Evolutionary conservation across 2,113 vertebrate genomes (phyloP).

Genomic region (Trematomus loennbergii): DNA sequence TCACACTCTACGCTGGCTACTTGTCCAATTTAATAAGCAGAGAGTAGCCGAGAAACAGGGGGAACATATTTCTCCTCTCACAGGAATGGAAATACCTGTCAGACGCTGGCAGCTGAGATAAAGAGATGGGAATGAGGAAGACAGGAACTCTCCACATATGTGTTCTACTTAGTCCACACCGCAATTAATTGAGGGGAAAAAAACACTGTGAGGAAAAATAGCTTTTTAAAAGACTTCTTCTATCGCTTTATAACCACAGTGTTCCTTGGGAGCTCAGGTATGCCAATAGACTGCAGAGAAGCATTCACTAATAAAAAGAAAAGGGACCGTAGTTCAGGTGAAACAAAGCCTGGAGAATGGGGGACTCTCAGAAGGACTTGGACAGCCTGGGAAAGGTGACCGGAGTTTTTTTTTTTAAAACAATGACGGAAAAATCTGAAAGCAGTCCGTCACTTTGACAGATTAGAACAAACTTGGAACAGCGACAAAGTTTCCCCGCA

Average conservation of each 20-base stretch:
- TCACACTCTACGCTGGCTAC: constrained; percentile 19
- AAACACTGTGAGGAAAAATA: too few relatives aligned
- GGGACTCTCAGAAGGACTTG: constrained; percentile 21
- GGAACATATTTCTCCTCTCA: constrained; percentile 19
- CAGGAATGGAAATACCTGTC: constrained; percentile 77
- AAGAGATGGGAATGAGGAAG: constrained; percentile 23
- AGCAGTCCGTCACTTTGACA: too few relatives aligned
- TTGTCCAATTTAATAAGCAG: constrained; percentile 59
- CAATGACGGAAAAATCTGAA: too few relatives aligned
- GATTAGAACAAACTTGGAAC: too few relatives aligned
- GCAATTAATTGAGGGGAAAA: constrained; percentile 2
- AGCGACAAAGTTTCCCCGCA: too few relatives aligned
- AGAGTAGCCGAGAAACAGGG: background rate
- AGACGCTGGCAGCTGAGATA: constrained; percentile 78
- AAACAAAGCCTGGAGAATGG: background rate
- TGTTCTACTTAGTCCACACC: constrained; percentile 1
- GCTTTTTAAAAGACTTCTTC: background rate
- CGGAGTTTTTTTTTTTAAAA: too few relatives aligned
- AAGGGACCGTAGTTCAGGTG: constrained; percentile 1
- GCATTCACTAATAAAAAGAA: constrained; percentile 12
- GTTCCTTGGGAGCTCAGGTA: background rate
- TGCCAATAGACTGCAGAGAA: background rate
- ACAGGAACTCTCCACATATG: constrained; percentile 9
- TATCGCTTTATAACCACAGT: background rate
- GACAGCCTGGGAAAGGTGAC: constrained; percentile 52